Percentiles rank a stretch among this genome's conserved stretches.
phyloP scores from a whole-genome alignment of 2,797 vertebrate genomes.

The Betta splendens region DNA sequence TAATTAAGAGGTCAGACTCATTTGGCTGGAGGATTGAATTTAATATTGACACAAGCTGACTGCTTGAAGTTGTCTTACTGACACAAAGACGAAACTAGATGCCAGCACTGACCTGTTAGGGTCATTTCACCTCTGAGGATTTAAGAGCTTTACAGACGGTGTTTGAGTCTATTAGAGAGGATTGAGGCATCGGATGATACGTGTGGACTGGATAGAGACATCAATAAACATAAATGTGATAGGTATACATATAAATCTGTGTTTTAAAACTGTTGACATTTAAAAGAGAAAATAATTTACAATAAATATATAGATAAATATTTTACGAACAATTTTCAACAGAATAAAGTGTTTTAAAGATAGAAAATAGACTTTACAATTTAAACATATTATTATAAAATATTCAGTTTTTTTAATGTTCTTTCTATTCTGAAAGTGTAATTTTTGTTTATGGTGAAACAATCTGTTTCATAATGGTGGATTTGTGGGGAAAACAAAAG shows the following conservation, averaged over 20 bases:
- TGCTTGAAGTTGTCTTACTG: slow-evolving; percentile 42
- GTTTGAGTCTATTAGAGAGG: slow-evolving; percentile 64
- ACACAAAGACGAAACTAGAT: slow-evolving; percentile 22
- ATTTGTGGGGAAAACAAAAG: no score
- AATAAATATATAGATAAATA: no score
- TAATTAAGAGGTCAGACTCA: background rate
- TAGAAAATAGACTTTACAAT: no score
- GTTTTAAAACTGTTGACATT: no score
- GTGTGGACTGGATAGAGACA: slow-evolving; percentile 42
- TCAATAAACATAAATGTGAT: slow-evolving; percentile 17
- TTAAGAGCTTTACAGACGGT: slow-evolving; percentile 51
- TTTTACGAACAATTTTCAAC: no score
- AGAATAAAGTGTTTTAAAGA: no score
- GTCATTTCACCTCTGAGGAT: slow-evolving; percentile 73
- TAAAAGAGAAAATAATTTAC: no score
- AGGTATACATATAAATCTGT: background rate
- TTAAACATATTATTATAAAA: no score
- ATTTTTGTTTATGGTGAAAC: no score
- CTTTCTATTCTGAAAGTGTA: no score
- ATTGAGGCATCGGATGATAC: slow-evolving; percentile 26
- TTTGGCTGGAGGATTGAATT: slow-evolving; percentile 8
- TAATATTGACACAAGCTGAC: slow-evolving; percentile 24
- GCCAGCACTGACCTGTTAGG: slow-evolving; percentile 67
- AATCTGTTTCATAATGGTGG: no score
- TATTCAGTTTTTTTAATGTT: no score